Base-by-base conservation (phyloP, 2,888 invertebrate genomes). In the Malthinus seriepunctatus region DNA sequence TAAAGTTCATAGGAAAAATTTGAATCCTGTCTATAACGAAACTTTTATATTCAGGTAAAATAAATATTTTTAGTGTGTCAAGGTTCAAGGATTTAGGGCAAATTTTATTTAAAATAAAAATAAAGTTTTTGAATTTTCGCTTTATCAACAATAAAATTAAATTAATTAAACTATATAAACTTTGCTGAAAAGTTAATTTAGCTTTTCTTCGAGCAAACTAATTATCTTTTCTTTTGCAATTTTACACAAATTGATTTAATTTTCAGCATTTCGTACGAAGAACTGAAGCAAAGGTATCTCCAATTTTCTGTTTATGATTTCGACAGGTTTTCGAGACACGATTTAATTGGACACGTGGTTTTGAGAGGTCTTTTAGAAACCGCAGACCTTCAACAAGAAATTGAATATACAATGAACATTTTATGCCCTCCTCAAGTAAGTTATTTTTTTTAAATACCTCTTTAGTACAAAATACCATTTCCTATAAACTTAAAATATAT, bases 251-350 rank as follows among this genome's bases (percentile, higher is more conserved):
- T 3, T 23, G 5, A 23, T 5, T 23, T 23, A 23, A 23, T 59
- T 77, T 76, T 14, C 78, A 90, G 89, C 67, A 90, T 93, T 0
- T 82, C 86, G 0, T 90, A 89, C 72, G 89, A 89, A 52, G 90
- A 91, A 64, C 80, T 94, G 6, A 82, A 86, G 0, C 86, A 88
- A 63, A 83, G 91, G 49, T 89, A 88, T 73, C 81, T 93, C 0
- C 91, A 93, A 80, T 93, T 93, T 78, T 91, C 91, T 3, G 89
- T 93, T 6, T 93, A 92, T 75, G 93, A 93, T 78, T 93, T 93
- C 78, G 93, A 93, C 75, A 85, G 93, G 49, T 93, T 93, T 81
- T 92, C 92, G 31, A 83, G 93, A 1, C 93, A 93, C 73, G 93
- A 93, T 74, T 83, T 93, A 60, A 93, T 94, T 66, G 93, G 94